Evolutionary conservation across 2,888 invertebrate species (phyloP).

Genomic region (Drosophila formosana): DNA sequence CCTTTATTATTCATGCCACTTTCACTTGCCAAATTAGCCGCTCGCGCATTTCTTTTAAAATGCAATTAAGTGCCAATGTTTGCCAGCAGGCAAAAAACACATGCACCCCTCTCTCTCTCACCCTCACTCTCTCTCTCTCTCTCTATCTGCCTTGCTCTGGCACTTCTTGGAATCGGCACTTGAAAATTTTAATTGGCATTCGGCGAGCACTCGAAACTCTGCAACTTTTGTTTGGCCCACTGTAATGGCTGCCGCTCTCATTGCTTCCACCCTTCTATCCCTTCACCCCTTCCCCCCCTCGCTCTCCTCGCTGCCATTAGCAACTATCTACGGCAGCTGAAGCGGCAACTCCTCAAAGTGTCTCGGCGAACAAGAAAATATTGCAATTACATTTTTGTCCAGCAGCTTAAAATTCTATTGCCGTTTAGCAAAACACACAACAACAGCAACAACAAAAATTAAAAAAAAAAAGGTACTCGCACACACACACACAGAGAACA

Average conservation of each 20-base stretch:
- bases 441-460: neutral
- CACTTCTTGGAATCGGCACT: constrained; percentile 37
- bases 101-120: neutral
- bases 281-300: neutral
- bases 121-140: neutral
- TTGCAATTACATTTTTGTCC: constrained; percentile 65
- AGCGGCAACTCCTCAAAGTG: constrained; percentile 6
- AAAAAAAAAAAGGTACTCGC: neutral
- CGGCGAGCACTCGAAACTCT: constrained; percentile 66
- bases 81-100: constrained; percentile 42
- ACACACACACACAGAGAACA: neutral
- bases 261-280: neutral
- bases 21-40: constrained; percentile 75
- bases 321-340: constrained; percentile 30
- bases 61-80: constrained; percentile 75
- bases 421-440: constrained; percentile 33
- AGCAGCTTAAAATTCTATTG: constrained; percentile 62
- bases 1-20: constrained; percentile 75
- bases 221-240: constrained; percentile 55
- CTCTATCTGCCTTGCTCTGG: neutral
- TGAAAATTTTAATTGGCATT: constrained; percentile 75
- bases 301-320: constrained; percentile 14
- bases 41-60: constrained; percentile 69
- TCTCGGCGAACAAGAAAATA: constrained; percentile 46
- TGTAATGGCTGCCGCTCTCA: constrained; percentile 26